These are phyloP conservation scores for Zosterops borbonicus DNA, from an alignment of 2,113 vertebrate genomes.

Conservation along the genomic window DNA sequence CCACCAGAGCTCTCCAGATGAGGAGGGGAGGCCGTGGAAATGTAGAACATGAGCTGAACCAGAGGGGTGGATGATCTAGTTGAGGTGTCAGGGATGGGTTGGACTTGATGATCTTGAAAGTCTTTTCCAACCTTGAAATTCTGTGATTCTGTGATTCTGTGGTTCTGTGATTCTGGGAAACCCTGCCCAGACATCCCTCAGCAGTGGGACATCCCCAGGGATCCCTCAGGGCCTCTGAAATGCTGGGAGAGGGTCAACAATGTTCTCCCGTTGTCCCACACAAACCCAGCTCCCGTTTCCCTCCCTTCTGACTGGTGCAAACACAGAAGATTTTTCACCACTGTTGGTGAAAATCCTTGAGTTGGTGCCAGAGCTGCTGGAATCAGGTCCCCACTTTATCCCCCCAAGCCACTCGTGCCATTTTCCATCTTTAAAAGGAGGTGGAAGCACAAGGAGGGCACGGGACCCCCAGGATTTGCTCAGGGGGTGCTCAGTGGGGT, in stretches of 20 bases:
- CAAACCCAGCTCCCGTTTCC: background rate
- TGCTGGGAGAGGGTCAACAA: background rate
- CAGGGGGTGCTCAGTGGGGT: rapidly evolving
- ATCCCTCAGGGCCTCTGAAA: background rate
- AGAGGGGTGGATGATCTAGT: background rate
- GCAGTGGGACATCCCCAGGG: background rate
- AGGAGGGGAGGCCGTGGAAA: background rate
- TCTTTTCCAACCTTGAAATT: too few relatives aligned
- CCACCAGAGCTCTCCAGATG: background rate
- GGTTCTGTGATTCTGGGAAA: background rate
- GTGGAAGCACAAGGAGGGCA: background rate
- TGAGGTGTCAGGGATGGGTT: too few relatives aligned
- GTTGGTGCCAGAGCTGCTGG: background rate
- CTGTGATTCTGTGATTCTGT: too few relatives aligned
- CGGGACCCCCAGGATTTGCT: background rate
- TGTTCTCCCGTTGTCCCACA: rapidly evolving
- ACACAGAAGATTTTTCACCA: background rate
- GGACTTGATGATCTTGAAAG: too few relatives aligned
- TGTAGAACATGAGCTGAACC: background rate
- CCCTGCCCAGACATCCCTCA: background rate
- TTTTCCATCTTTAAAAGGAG: background rate
- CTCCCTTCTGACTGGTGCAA: background rate
- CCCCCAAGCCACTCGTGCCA: rapidly evolving
- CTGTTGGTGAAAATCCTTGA: background rate
- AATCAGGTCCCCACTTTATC: background rate